Evolutionary conservation across 1,140 invertebrate species (phyloP), one percentile per base, ranked within the genome.

Genomic region (Conus betulinus): DNA sequence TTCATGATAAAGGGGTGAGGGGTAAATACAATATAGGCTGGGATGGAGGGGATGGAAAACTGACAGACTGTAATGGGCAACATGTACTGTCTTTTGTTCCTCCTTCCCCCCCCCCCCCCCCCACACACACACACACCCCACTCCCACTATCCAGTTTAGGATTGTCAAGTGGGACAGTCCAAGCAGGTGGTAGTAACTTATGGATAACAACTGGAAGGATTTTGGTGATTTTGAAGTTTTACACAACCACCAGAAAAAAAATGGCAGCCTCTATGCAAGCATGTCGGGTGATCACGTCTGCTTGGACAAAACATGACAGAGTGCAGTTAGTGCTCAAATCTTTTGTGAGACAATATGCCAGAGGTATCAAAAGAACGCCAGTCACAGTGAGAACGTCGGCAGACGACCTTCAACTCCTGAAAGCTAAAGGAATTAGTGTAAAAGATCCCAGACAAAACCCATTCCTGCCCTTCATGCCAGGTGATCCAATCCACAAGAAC

Each of bases 221-320:
- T 57, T n/a, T 5, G 71, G 13, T 81, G 55, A 53, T 25, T 20
- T 20, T 23, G 27, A 17, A 8, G 53, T n/a, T 79, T 55, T 25
- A 63, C 0, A 53, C 39, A 55, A 55, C 8, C 52, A 51, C 55
- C 67, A 78, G 5, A 74, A 11, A 10, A 25, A 88, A 86, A 25
- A 89, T 89, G 88, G 74, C 88, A 23, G 88, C 88, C 53, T 86
- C 88, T 84, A 52, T 89, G 74, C 23, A 57, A 71, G 78, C 88
- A 85, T 85, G 88, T 27, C 20, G 83, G 20, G 25, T n/a, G 84
- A 7, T 6, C 39, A 13, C 23, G 20, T 25, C 25, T 25, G 6
- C 2, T 27, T 63, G 60, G 20, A 63, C 57, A 53, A 55, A 53
- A 53, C 53, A 5, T 25, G 53, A 25, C 10, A 83, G 57, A 20